phyloP scores from a whole-genome alignment of 2,888 invertebrate species.

The Callyntrura sp. region DNA sequence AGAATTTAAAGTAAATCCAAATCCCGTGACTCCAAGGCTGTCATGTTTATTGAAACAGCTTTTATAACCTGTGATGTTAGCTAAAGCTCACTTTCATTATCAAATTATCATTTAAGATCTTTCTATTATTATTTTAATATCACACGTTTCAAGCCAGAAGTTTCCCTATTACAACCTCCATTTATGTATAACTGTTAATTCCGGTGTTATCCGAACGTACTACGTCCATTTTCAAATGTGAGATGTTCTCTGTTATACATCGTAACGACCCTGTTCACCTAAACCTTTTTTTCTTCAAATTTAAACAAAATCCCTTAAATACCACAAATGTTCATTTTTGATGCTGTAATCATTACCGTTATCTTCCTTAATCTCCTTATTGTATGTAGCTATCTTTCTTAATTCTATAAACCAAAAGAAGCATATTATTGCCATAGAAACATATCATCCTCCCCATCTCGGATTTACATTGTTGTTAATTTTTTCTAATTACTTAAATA shows the following conservation, averaged over 20 bases:
- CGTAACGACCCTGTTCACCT: background rate
- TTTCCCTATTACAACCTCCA: no score
- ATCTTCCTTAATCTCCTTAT: background rate
- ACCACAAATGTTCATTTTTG: background rate
- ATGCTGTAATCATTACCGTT: background rate
- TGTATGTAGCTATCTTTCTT: background rate
- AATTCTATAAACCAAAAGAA: no score
- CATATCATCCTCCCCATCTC: background rate
- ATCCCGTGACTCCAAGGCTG: no score
- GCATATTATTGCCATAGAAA: background rate
- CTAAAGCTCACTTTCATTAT: no score
- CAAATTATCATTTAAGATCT: no score
- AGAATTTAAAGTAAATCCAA: no score
- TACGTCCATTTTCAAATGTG: background rate
- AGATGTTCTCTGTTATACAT: background rate
- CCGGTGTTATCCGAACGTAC: background rate
- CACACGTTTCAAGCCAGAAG: no score
- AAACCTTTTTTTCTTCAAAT: background rate
- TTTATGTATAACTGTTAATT: background rate
- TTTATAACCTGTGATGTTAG: background rate
- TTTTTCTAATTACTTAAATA: conserved; percentile 31
- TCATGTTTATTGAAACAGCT: no score
- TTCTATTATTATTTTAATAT: background rate
- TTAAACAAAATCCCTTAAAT: background rate
- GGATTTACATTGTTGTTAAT: background rate